Evolutionary conservation across 2,888 invertebrate genomes (phyloP).

Genomic region (Megalurothrips usitatus): DNA sequence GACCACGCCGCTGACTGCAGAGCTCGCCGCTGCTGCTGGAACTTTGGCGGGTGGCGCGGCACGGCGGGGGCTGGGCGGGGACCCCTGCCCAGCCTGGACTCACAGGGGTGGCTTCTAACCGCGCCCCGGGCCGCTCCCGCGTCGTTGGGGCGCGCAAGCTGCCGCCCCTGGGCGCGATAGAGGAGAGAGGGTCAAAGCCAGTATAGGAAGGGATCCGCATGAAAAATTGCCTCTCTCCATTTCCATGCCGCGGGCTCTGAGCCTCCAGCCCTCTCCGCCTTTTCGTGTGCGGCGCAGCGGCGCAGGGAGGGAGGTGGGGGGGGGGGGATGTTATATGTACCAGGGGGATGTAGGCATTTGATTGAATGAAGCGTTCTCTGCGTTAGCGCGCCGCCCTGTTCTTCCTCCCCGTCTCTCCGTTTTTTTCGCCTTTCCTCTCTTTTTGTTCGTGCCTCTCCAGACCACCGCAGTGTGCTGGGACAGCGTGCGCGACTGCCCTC

Average conservation of each 20-base stretch:
- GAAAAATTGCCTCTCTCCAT: conserved; percentile 20
- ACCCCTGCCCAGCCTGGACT: too few species aligned
- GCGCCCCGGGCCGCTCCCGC: too few species aligned
- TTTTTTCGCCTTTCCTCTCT: not conserved
- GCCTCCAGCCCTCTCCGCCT: not conserved
- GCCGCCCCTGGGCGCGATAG: not conserved
- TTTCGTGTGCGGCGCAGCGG: not conserved
- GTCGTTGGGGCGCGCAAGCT: too few species aligned
- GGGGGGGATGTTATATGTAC: not conserved
- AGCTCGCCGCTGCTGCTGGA: too few species aligned
- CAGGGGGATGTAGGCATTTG: conserved; percentile 6
- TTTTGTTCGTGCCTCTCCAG: not conserved
- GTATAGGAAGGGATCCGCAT: not conserved
- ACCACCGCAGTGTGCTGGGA: not conserved
- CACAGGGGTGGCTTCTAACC: too few species aligned
- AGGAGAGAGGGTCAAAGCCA: not conserved
- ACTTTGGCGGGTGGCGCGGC: too few species aligned
- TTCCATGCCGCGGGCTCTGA: not conserved
- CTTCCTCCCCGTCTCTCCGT: not conserved
- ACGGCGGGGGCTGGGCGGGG: too few species aligned
- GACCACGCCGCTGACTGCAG: too few species aligned
- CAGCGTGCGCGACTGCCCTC: not conserved
- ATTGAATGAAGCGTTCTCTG: conserved; percentile 17
- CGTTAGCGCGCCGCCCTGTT: not conserved
- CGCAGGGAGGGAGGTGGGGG: not conserved